Evolutionary conservation across 2,113 vertebrate genomes (phyloP).

Genomic region (Eublepharis macularius): DNA sequence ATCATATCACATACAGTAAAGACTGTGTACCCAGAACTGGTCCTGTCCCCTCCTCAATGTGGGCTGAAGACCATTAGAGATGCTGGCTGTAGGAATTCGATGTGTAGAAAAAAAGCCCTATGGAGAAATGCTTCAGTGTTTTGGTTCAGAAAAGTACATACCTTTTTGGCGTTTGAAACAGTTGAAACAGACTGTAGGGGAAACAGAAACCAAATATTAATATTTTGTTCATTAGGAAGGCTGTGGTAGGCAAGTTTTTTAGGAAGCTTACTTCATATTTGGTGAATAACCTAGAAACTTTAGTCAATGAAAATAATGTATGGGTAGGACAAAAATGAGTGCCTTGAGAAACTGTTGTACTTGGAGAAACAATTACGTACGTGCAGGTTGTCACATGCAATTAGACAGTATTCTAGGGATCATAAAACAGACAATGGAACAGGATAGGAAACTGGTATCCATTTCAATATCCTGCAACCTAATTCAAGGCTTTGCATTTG

Average conservation of each 20-base stretch:
- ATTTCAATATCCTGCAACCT: too few relatives aligned
- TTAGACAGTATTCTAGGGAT: too few relatives aligned
- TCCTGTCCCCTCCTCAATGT: neutral
- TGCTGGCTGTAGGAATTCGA: neutral
- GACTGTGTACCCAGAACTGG: neutral
- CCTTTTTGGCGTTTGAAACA: constrained; percentile 56
- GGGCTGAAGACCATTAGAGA: neutral
- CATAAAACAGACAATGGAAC: too few relatives aligned
- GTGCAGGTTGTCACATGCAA: neutral
- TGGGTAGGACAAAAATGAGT: too few relatives aligned
- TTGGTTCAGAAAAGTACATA: constrained; percentile 18
- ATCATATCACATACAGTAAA: neutral
- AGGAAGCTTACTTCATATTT: neutral
- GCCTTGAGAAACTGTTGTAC: too few relatives aligned
- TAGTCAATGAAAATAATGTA: neutral
- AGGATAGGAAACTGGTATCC: too few relatives aligned
- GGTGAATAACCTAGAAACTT: neutral
- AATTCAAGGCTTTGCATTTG: too few relatives aligned
- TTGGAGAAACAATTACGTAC: neutral
- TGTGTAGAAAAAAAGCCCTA: neutral
- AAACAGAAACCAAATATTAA: constrained; percentile 23
- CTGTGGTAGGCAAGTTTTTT: neutral
- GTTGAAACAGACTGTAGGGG: constrained; percentile 64
- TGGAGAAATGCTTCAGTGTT: neutral
- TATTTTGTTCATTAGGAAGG: neutral